phyloP scores from a whole-genome alignment of 2,888 invertebrate genomes.

The Smittia sp. region DNA sequence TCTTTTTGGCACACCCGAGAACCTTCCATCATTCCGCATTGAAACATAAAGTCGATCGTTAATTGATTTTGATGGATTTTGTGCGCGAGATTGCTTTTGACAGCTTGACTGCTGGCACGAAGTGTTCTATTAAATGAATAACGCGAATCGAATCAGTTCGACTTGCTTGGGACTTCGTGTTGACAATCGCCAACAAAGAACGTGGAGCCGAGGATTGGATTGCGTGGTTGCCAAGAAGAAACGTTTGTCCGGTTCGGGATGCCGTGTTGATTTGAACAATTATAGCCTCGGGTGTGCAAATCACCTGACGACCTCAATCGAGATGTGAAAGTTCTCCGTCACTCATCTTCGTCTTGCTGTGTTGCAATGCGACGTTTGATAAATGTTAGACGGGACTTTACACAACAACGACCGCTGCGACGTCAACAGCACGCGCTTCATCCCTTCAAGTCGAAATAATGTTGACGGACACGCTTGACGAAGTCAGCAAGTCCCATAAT shows the following conservation, averaged over 20 bases:
- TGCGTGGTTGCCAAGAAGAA: neutral
- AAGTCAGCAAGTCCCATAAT: neutral
- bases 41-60: neutral
- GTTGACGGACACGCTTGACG: neutral
- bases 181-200: neutral
- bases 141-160: neutral
- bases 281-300: neutral
- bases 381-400: neutral
- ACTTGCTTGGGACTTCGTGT: neutral
- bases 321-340: constrained; percentile 1
- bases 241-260: neutral
- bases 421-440: too few species aligned
- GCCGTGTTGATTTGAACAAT: neutral
- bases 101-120: too few species aligned
- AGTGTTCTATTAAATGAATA: too few species aligned
- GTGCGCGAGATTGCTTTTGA: neutral
- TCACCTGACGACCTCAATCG: constrained; percentile 2
- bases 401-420: too few species aligned
- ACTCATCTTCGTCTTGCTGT: neutral
- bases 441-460: neutral
- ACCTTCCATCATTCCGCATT: constrained; percentile 2
- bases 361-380: neutral
- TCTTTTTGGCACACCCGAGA: neutral
- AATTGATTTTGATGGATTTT: neutral
- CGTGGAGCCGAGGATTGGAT: neutral